A percentile compares a stretch with the other conserved stretches of the same genome.
phyloP scores from a whole-genome alignment of 2,113 vertebrate genomes.

The Halcyon malimbica region DNA sequence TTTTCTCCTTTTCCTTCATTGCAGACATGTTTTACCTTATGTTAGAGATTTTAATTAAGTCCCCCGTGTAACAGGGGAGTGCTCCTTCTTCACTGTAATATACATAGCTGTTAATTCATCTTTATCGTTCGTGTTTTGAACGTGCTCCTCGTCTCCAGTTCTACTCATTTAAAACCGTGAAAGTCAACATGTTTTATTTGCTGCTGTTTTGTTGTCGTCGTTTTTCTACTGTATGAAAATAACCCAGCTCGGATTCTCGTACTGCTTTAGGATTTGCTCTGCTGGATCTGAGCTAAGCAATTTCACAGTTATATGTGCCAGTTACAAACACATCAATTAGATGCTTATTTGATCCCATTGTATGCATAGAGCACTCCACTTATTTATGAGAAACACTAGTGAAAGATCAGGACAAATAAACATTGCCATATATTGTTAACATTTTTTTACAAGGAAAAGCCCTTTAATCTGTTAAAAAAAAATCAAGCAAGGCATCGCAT shows the following conservation, averaged over 20 bases:
- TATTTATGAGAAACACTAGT: not conserved
- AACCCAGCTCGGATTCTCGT: not conserved
- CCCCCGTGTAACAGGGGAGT: not conserved
- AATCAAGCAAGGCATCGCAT: not conserved
- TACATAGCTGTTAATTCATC: not conserved
- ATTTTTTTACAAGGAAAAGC: not conserved
- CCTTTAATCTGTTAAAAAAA: not conserved
- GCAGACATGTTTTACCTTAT: not conserved
- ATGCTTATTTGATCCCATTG: not conserved
- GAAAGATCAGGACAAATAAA: not conserved
- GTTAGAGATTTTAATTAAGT: not conserved
- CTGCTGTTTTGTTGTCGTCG: not conserved
- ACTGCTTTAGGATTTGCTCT: not conserved
- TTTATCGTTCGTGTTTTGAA: not conserved
- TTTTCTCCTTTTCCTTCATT: not conserved
- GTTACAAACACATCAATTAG: not conserved
- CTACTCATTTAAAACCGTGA: not conserved
- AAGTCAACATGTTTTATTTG: not conserved
- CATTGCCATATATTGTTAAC: not conserved
- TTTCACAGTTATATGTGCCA: not conserved
- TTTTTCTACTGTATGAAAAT: not conserved
- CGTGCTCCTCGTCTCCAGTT: not conserved
- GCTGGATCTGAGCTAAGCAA: constrained; percentile 5
- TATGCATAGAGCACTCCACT: not conserved
- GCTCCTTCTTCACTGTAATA: not conserved